Percentiles rank a stretch among this genome's conserved stretches.
phyloP scores from a whole-genome alignment of 2,888 invertebrate species.

The Encarsia formosa region DNA sequence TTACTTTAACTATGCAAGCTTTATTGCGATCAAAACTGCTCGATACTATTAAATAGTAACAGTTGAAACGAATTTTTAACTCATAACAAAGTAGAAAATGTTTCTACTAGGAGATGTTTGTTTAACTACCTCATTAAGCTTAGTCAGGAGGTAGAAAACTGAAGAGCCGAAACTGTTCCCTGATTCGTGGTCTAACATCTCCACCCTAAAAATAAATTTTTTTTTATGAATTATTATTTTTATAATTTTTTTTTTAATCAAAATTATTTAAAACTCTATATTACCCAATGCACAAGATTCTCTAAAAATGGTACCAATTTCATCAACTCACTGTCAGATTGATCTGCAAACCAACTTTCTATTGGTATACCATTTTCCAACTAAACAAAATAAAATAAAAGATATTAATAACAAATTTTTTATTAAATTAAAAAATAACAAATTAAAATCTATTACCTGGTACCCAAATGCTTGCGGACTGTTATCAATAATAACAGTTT shows the following conservation, averaged over 20 bases:
- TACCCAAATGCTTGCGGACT: constrained; percentile 92
- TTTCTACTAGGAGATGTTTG: too few relatives aligned
- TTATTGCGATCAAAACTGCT: too few relatives aligned
- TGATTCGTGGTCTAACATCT: constrained; percentile 88
- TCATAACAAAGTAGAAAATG: too few relatives aligned
- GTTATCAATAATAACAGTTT: constrained; percentile 83
- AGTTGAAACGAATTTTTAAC: too few relatives aligned
- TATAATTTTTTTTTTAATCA: background rate
- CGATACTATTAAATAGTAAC: too few relatives aligned
- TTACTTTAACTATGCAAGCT: too few relatives aligned
- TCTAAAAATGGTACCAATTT: constrained; percentile 90
- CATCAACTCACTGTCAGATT: constrained; percentile 81
- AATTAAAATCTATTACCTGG: constrained; percentile 56
- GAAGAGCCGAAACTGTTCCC: constrained; percentile 85
- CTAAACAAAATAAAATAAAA: constrained; percentile 54
- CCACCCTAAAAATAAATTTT: constrained; percentile 62
- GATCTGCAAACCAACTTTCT: constrained; percentile 94
- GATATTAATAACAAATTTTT: constrained; percentile 4
- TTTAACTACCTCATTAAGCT: too few relatives aligned
- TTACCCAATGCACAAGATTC: constrained; percentile 73
- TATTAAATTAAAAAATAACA: constrained; percentile 1
- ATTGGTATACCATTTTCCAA: constrained; percentile 95
- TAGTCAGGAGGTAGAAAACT: constrained; percentile 85
- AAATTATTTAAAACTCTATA: constrained; percentile 36
- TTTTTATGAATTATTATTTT: background rate